Evolutionary conservation across 2,888 invertebrate genomes (phyloP).

Genomic region (Volucella inflata): DNA sequence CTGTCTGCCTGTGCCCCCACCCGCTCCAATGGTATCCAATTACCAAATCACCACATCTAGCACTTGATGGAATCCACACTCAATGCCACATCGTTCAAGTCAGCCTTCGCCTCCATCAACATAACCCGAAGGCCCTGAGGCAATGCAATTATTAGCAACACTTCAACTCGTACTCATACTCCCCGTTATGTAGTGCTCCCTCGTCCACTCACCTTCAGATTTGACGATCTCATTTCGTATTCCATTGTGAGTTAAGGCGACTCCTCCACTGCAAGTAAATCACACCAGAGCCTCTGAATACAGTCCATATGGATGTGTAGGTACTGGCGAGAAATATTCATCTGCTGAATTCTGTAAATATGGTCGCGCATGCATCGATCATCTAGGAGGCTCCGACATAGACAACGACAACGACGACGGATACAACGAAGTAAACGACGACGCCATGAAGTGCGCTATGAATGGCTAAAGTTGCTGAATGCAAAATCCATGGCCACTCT

Average conservation of each 20-base stretch:
- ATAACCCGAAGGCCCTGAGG: conserved; percentile 51
- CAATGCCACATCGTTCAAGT: conserved; percentile 52
- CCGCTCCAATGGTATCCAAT: conserved; percentile 68
- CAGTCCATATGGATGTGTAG: too few relatives aligned
- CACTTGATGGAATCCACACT: conserved; percentile 73
- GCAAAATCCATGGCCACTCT: conserved; percentile 52
- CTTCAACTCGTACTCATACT: conserved; percentile 43
- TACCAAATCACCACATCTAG: conserved; percentile 75
- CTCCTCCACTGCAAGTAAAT: conserved; percentile 62
- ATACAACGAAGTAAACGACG: conserved; percentile 35
- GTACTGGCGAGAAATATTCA: conserved; percentile 53
- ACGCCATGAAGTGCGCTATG: conserved; percentile 63
- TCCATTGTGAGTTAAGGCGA: conserved; percentile 59
- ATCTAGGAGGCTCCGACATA: conserved; percentile 43
- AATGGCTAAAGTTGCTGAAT: conserved; percentile 39
- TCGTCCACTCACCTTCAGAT: conserved; percentile 42
- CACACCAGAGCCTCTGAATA: conserved; percentile 17
- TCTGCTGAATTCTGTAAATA: conserved; percentile 62
- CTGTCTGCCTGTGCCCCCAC: conserved; percentile 30
- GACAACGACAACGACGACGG: conserved; percentile 47
- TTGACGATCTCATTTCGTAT: conserved; percentile 75
- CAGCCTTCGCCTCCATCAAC: conserved; percentile 58
- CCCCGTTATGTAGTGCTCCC: conserved; percentile 48
- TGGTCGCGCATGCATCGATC: conserved; percentile 71
- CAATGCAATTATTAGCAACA: conserved; percentile 72